These are phyloP conservation scores for Xiphophorus hellerii DNA, from an alignment of 2,113 vertebrate species.

Conservation along the genomic window DNA sequence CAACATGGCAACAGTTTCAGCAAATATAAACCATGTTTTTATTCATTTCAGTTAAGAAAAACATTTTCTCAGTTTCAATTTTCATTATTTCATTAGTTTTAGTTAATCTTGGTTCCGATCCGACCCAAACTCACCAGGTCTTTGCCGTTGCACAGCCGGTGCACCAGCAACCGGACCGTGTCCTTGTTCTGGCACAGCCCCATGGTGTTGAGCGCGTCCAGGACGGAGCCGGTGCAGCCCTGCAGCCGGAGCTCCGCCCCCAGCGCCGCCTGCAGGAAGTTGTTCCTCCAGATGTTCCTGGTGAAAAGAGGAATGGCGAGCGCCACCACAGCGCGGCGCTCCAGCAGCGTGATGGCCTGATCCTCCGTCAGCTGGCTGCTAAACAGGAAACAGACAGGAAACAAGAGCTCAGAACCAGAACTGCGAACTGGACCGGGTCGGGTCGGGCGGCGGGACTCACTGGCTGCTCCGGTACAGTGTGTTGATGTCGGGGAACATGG, in stretches of 20 bases:
- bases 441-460: constrained; percentile 30
- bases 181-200: constrained; percentile 75
- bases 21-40: too few species aligned
- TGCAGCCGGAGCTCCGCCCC: constrained; percentile 70
- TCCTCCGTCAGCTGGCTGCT: constrained; percentile 63
- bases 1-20: too few species aligned
- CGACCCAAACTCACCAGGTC: constrained; percentile 44
- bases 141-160: constrained; percentile 48
- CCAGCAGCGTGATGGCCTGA: constrained; percentile 63
- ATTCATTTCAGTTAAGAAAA: too few species aligned
- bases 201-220: constrained; percentile 72
- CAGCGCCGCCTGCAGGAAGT: constrained; percentile 70
- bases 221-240: constrained; percentile 62
- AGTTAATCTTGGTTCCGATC: not conserved
- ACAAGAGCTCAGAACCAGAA: not conserved
- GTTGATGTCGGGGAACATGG: constrained; percentile 65
- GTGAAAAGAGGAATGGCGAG: constrained; percentile 73
- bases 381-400: constrained; percentile 11
- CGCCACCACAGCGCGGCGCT: constrained; percentile 62
- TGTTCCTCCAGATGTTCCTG: constrained; percentile 75
- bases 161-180: constrained; percentile 63
- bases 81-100: too few species aligned
- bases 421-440: not conserved
- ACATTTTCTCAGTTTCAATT: too few species aligned
- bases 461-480: constrained; percentile 61